These are phyloP conservation scores for Elysia chlorotica DNA, from an alignment of 1,140 invertebrate genomes.

Conservation along the genomic window DNA sequence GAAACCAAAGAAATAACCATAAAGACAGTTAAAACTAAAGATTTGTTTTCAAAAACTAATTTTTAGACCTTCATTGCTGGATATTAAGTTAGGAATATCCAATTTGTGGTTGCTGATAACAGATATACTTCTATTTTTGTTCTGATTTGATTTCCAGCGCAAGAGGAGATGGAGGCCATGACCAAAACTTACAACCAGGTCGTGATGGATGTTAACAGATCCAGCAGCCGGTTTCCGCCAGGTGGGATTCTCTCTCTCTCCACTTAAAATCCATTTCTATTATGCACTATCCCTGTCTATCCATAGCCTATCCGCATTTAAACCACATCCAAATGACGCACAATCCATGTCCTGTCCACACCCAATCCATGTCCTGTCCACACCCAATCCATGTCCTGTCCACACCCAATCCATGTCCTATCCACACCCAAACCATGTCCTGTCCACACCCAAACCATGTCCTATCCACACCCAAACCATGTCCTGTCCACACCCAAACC, in stretches of 20 bases:
- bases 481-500: too few species aligned
- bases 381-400: neutral
- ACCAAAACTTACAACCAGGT: constrained; percentile 87
- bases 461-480: too few species aligned
- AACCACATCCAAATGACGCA: neutral
- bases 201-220: constrained; percentile 88
- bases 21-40: too few species aligned
- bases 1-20: too few species aligned
- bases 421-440: too few species aligned
- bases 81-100: too few species aligned
- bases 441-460: too few species aligned
- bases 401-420: neutral
- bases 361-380: neutral
- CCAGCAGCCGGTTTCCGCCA: constrained; percentile 85
- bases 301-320: neutral
- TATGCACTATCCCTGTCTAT: neutral
- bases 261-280: neutral
- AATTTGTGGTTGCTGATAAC: too few species aligned
- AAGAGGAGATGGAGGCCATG: constrained; percentile 71
- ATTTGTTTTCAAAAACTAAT: too few species aligned
- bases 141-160: constrained; percentile 30
- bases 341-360: neutral
- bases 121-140: neutral
- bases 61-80: too few species aligned
- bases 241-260: too few species aligned